These are phyloP conservation scores for Osmoderma eremita DNA, from an alignment of 2,888 invertebrate species.

Conservation along the genomic window DNA sequence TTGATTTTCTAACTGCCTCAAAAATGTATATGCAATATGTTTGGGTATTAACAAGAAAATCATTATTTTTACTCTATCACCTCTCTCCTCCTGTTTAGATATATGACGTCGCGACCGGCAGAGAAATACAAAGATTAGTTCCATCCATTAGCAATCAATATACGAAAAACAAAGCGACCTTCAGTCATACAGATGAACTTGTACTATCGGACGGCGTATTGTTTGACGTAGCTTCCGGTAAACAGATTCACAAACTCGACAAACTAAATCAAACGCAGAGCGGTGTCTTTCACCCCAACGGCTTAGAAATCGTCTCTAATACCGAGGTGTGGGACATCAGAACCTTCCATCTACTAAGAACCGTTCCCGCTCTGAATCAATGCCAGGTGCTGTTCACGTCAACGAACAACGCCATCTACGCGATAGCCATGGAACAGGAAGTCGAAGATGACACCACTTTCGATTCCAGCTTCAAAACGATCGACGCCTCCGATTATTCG, in stretches of 20 bases:
- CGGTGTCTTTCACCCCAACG: conserved; percentile 96
- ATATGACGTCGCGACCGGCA: conserved; percentile 88
- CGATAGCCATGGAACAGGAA: conserved; percentile 81
- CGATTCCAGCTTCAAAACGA: conserved; percentile 93
- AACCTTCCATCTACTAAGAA: conserved; percentile 92
- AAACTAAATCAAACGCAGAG: conserved; percentile 95
- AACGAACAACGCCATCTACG: conserved; percentile 87
- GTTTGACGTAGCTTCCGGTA: conserved; percentile 90
- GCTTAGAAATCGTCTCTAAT: conserved; percentile 93
- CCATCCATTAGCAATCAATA: conserved; percentile 92
- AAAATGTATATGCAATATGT: too few species aligned
- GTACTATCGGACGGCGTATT: conserved; percentile 96
- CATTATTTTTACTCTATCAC: not conserved
- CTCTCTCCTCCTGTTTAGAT: conserved; percentile 65
- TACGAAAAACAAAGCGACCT: conserved; percentile 92
- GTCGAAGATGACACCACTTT: conserved; percentile 76
- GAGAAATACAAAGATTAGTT: conserved; percentile 76
- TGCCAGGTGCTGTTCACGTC: conserved; percentile 90
- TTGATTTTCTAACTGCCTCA: too few species aligned
- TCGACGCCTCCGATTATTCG: conserved; percentile 94
- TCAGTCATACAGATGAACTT: conserved; percentile 92
- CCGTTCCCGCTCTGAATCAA: conserved; percentile 93
- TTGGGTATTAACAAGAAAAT: too few species aligned
- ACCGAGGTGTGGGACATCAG: conserved; percentile 98
- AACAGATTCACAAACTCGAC: conserved; percentile 95